These are phyloP conservation scores for Pelodytes ibericus DNA, from an alignment of 2,797 vertebrate species.

Conservation along the genomic window DNA sequence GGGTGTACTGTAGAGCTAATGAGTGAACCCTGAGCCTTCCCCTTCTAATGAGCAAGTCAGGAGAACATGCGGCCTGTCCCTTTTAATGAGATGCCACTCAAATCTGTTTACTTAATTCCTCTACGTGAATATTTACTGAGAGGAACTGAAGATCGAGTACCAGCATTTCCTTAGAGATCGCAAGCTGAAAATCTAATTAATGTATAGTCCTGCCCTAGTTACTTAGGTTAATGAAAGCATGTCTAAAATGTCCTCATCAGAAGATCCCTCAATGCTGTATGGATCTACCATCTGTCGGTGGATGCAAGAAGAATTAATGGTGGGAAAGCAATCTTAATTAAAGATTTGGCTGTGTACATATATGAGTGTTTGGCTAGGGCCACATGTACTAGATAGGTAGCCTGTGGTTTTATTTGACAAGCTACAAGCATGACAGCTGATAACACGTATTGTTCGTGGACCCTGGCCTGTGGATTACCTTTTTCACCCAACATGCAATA, in stretches of 20 bases:
- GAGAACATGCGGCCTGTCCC: conserved; percentile 11
- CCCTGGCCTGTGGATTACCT: too few relatives aligned
- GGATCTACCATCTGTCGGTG: conserved; percentile 20
- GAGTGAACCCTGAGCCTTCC: conserved; percentile 32
- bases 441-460: too few relatives aligned
- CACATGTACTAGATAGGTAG: too few relatives aligned
- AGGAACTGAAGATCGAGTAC: conserved; percentile 39
- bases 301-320: not conserved
- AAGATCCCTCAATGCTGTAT: conserved; percentile 17
- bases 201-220: conserved; percentile 39
- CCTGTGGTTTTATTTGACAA: too few relatives aligned
- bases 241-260: conserved; percentile 28
- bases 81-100: conserved; percentile 50
- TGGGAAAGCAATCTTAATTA: not conserved
- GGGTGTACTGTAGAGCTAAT: conserved; percentile 39
- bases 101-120: conserved; percentile 41
- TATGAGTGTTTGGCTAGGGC: not conserved
- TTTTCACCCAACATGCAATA: too few relatives aligned
- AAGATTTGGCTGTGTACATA: not conserved
- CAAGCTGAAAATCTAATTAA: conserved; percentile 30
- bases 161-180: conserved; percentile 17
- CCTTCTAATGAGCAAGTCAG: conserved; percentile 40
- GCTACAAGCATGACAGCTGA: too few relatives aligned
- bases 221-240: conserved; percentile 45
- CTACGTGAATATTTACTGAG: conserved; percentile 29